phyloP scores from a whole-genome alignment of 2,797 vertebrate genomes.

The Emys orbicularis region DNA sequence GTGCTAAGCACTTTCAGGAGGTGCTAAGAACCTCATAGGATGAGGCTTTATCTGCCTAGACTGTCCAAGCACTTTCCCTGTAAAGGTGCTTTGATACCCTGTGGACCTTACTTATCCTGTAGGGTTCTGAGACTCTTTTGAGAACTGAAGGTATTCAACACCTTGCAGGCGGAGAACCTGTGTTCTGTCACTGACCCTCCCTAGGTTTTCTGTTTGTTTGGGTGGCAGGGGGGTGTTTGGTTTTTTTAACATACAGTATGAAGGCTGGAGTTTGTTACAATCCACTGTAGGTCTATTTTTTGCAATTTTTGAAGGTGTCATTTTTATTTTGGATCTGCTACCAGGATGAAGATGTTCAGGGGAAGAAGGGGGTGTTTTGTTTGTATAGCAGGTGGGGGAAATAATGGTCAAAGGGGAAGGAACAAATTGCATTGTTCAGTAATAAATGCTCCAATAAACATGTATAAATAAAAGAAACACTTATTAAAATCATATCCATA shows the following conservation, averaged over 20 bases:
- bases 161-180: neutral
- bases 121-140: neutral
- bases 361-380: neutral
- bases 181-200: neutral
- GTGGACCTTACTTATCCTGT: neutral
- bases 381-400: neutral
- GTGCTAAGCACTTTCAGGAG: neutral
- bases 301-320: neutral
- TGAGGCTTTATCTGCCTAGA: neutral
- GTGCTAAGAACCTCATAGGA: neutral
- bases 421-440: neutral
- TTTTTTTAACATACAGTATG: neutral
- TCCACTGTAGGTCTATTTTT: neutral
- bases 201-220: neutral
- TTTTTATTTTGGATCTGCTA: neutral
- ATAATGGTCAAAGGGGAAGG: neutral
- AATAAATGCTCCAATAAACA: neutral
- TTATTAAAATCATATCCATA: neutral
- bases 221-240: fast-evolving
- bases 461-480: neutral
- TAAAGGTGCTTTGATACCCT: neutral
- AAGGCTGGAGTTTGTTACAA: neutral
- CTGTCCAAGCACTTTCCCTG: neutral
- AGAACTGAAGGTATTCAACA: neutral
- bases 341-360: neutral